Evolutionary conservation across 2,888 invertebrate genomes (phyloP), one percentile per base, ranked within the genome.

Genomic region (Lathronympha strigana): DNA sequence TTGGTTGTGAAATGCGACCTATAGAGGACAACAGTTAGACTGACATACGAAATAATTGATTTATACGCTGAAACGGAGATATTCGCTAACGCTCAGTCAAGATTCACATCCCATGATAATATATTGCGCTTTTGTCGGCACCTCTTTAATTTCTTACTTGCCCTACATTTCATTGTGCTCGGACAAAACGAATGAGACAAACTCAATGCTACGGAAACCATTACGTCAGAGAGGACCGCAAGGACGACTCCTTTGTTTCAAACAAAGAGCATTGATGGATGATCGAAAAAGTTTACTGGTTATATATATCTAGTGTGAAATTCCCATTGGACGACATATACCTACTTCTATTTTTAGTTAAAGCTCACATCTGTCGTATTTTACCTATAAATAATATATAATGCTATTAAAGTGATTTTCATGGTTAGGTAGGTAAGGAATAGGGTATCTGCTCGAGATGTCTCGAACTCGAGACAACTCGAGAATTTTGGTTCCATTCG

Each of bases 181-280:
- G 25, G 62, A 58, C 58, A 45, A 45, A 63, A 63, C 47, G 61
- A 50, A 50, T 49, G 15, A 15, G 25, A 38, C 21, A 28, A 47
- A 23, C 40, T 63, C 63, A 57, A 57, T 40, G 63, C 60, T 60
- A 64, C 47, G 66, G 66, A 66, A 66, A 60, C 54, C 61, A 66
- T 68, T 68, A 66, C 51, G 49, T 36, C 33, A 31, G 28, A 54
- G 51, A 66, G 68, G 66, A 66, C 61, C 40, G 31, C 55, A 50
- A 66, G 58, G 66, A 66, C 40, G 51, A 33, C 66, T 62, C 57
- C 55, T 68, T 68, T 68, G 68, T 68, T 66, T 68, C 49, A 36
- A 45, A 66, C 67, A 66, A 68, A 58, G 61, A 58, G 36, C 19
- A 38, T 49, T 68, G 66, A 68, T 54, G 25, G 58, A 62, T 50